Base-by-base conservation (phyloP, 2,113 vertebrate genomes). In the Patagioenas fasciata region DNA sequence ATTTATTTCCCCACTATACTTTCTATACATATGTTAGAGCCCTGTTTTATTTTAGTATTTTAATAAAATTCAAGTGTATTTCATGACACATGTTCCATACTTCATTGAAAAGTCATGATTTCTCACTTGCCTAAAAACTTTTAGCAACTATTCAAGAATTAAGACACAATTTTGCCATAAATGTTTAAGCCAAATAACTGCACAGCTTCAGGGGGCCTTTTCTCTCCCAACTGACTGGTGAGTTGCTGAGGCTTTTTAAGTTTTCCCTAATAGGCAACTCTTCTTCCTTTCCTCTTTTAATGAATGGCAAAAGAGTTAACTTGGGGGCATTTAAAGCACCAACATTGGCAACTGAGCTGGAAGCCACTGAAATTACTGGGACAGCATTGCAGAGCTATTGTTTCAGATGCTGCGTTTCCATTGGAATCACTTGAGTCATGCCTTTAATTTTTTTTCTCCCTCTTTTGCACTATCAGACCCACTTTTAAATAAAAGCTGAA, bases 51-150 rank as follows among this genome's bases (percentile, higher is more conserved):
- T 75, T 42, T 2, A 36, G 53, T n/a, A 93, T 92, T 92, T 96
- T 91, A 93, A 95, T 92, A 11, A 86, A 61, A 79, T 88, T 93
- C 51, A 71, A 88, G 24, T 84, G 60, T 21, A 48, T 67, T 90
- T 60, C 24, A 65, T 34, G 61, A 88, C 25, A 15, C 21, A 21
- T 14, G 4, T 40, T 84, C 65, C 56, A 26, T 36, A 1, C 65
- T 83, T 81, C 48, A 79, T 31, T 50, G 75, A 54, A 75, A 73
- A 78, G 50, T 57, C 83, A 23, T 5, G 42, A 87, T n/a, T 84
- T 8, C 8, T 48, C 53, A 31, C 44, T 89, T 60, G 38, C 6
- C 42, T 65, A 56, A 82, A 67, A 80, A 28, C 24, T 75, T 86
- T 10, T 15, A 81, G 64, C 1, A 4, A 87, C 28, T 91, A 44